Conservation (phyloP, 2,888 invertebrate genomes). For the Mythimna impura region DNA sequence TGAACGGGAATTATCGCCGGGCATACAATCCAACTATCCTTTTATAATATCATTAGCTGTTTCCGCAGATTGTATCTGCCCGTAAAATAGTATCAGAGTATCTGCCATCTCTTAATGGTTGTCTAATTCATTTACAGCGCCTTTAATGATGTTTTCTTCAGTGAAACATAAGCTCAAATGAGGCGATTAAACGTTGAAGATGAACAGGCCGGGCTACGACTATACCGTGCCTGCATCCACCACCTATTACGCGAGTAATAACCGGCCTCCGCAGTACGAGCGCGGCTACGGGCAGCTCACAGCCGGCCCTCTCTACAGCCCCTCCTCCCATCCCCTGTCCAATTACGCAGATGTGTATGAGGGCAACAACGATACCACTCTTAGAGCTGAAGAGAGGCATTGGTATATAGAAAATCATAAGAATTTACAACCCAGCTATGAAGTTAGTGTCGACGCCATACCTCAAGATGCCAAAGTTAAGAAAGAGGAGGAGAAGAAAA, state of each 20-base stretch:
- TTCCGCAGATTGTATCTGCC: conserved; percentile 47
- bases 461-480: conserved; percentile 88
- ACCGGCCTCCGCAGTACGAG: conserved; percentile 87
- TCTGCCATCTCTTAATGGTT: conserved; percentile 53
- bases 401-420: conserved; percentile 90
- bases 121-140: conserved; percentile 67
- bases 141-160: conserved; percentile 72
- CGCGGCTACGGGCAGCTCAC: conserved; percentile 85
- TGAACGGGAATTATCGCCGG: conserved; percentile 43
- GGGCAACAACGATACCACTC: conserved; percentile 89
- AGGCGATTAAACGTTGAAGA: conserved; percentile 86
- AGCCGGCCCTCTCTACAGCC: conserved; percentile 84
- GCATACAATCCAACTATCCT: conserved; percentile 54
- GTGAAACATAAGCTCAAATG: conserved; percentile 86
- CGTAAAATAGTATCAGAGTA: conserved; percentile 76
- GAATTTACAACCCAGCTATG: conserved; percentile 84
- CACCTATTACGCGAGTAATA: conserved; percentile 85
- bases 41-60: conserved; percentile 51
- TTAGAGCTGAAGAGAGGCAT: conserved; percentile 88
- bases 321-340: conserved; percentile 85
- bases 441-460: conserved; percentile 77
- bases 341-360: conserved; percentile 89
- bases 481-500: conserved; percentile 88
- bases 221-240: conserved; percentile 88
- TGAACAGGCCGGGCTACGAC: conserved; percentile 90